Base-by-base conservation (phyloP, 30 jellyfish, hydroid and myxozoan species). In the Chironex yamaguchii region DNA sequence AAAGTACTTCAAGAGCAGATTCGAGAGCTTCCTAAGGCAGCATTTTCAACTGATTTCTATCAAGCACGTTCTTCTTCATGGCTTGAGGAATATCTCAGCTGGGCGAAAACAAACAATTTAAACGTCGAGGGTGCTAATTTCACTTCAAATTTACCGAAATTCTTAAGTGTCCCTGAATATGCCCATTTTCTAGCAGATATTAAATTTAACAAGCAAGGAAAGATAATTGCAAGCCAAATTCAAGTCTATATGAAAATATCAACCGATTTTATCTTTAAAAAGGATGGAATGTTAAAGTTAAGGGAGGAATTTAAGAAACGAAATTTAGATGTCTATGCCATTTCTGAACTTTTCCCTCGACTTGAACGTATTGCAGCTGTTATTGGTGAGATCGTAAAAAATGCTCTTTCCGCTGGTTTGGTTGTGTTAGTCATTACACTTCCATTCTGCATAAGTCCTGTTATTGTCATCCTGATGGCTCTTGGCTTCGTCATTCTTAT, bases 381-480 rank as follows among this genome's bases (percentile, higher is more conserved):
- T 53, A 52, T 66, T 27, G 71, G 71, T 42, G 97, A 92, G 26
- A 82, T 95, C 1, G 66, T 51, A n/a, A 78, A 86, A 27, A 92
- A 87, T 34, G 76, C 87, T 3, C 76, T 51, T 21, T 35, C 78
- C 1, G 82, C 89, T 58, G 65, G 96, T 33, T 26, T 50, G 70
- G 84, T 95, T 49, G 87, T 92, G 42, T 20, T 85, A 25, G 27
- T 92, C 1, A 87, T 92, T 74, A 75, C 93, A 53, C 20, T 86
- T n/a, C 98, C 98, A 12, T 92, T 85, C 58, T 73, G 92, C 63
- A 81, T 84, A 34, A 96, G 87, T 36, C 98, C 98, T 3, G 66
- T 71, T 13, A 67, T 82, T 13, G 67, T 89, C 13, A 63, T 92
- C 79, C 29, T 87, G 33, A 79, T 92, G 1, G 52, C 81, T 36